Base-by-base conservation (phyloP, 2,113 vertebrate species). In the Tauraco erythrolophus region DNA sequence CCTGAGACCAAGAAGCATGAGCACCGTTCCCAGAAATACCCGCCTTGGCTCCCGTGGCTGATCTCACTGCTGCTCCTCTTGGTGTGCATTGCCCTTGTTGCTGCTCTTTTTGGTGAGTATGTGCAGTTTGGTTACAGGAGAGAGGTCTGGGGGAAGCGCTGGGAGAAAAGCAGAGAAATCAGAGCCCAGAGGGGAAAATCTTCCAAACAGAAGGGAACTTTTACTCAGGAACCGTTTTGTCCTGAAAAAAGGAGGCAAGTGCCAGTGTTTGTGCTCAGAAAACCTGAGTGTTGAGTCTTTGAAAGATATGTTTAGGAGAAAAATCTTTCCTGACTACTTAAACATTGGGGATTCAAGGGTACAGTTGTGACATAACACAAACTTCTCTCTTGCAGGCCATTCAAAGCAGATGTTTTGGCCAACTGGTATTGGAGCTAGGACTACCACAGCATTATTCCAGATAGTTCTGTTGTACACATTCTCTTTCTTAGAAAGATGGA, bases 1-100 rank as follows among this genome's bases (percentile, higher is more conserved):
- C 69, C 88, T 4, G 28, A 92, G 64, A 58, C 1, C 0, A 94
- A 83, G 86, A 79, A 88, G 27, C 41, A 21, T 9, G 81, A 82
- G 18, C 60, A 51, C 6, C 74, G 12, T 43, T 25, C 56, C 23
- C 74, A 85, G 62, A 97, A 92, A 74, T 92, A n/a, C 23, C 62
- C 61, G 0, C 37, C 11, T 9, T 96, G 96, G 88, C 80, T 95
- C 53, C 88, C 95, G 0, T 97, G 97, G 97, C 53, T 95, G 58
- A 85, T 88, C 14, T 97, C 96, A 21, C 28, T 94, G 68, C 51
- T 97, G 33, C 80, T 97, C 4, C 14, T 97, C 68, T 62, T 95
- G 68, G 71, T 70, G 21, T 97, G 90, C 85, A 24, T 92, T 74
- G 88, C 37, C 35, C 92, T 97, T 45, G 14, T 58, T 15, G 9